Evolutionary conservation across 2,797 vertebrate genomes (phyloP).

Genomic region (Synanceia verrucosa): DNA sequence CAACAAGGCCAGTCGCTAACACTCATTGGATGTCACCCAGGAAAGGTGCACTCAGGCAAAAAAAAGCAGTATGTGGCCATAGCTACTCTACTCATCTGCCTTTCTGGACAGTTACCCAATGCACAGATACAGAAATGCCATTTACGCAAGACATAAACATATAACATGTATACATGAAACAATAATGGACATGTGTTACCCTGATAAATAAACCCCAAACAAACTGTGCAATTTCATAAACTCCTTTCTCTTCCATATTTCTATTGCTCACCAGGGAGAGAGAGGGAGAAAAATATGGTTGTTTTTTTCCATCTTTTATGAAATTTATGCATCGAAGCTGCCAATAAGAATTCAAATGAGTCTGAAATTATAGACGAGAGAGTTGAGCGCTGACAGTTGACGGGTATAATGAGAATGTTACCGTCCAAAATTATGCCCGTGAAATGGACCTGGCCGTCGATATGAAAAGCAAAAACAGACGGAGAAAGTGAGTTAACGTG

Average conservation of each 20-base stretch:
- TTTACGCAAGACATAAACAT: background rate
- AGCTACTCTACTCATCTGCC: conserved; percentile 50
- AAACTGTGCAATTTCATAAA: conserved; percentile 41
- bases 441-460: conserved; percentile 54
- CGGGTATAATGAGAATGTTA: conserved; percentile 68
- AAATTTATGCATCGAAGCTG: conserved; percentile 69
- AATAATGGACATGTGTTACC: conserved; percentile 20
- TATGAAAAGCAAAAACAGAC: conserved; percentile 59
- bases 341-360: conserved; percentile 73
- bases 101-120: conserved; percentile 30
- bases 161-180: conserved; percentile 3
- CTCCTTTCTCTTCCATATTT: conserved; percentile 40
- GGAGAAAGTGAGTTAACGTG: conserved; percentile 40
- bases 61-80: conserved; percentile 39
- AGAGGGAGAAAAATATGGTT: conserved; percentile 16
- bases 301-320: conserved; percentile 62
- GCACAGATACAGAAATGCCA: background rate
- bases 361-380: conserved; percentile 68
- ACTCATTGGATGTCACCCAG: conserved; percentile 67
- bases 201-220: conserved; percentile 38
- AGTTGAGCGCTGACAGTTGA: conserved; percentile 67
- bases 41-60: conserved; percentile 53
- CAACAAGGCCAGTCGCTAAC: conserved; percentile 72
- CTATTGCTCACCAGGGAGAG: conserved; percentile 41
- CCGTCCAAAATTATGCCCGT: conserved; percentile 61